Evolutionary conservation across 2,888 invertebrate species (phyloP).

Genomic region (Eupithecia vulgata): DNA sequence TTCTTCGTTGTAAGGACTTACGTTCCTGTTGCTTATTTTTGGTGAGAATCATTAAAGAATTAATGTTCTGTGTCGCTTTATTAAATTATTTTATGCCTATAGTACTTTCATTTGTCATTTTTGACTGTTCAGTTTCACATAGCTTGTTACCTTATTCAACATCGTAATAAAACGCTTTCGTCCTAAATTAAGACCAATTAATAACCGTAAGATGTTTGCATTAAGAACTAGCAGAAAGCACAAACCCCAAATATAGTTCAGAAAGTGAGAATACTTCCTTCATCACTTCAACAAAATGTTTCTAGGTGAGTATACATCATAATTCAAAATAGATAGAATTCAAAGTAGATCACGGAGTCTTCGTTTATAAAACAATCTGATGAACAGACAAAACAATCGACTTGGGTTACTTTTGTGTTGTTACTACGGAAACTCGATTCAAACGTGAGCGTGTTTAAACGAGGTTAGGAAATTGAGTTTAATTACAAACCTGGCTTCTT

Average conservation of each 20-base stretch:
- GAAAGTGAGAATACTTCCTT: slow-evolving; percentile 12
- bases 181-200: not conserved
- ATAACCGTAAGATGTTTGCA: not conserved
- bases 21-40: no score
- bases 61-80: no score
- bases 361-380: slow-evolving; percentile 34
- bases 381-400: slow-evolving; percentile 51
- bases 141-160: not conserved
- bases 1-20: no score
- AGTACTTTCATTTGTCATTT: no score
- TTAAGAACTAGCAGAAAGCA: not conserved
- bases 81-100: no score
- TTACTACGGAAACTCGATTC: slow-evolving; percentile 28
- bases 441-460: not conserved
- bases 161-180: not conserved
- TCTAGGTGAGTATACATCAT: slow-evolving; percentile 8
- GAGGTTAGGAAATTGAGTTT: slow-evolving; percentile 4
- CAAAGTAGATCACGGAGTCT: slow-evolving; percentile 14
- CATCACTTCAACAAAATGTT: slow-evolving; percentile 8
- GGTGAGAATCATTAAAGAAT: no score
- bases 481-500: slow-evolving; percentile 33
- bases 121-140: not conserved
- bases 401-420: slow-evolving; percentile 41
- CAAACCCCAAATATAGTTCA: slow-evolving; percentile 2
- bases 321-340: slow-evolving; percentile 13